phyloP scores from a whole-genome alignment of 1,140 invertebrate species.

The Drosophila paulistorum region DNA sequence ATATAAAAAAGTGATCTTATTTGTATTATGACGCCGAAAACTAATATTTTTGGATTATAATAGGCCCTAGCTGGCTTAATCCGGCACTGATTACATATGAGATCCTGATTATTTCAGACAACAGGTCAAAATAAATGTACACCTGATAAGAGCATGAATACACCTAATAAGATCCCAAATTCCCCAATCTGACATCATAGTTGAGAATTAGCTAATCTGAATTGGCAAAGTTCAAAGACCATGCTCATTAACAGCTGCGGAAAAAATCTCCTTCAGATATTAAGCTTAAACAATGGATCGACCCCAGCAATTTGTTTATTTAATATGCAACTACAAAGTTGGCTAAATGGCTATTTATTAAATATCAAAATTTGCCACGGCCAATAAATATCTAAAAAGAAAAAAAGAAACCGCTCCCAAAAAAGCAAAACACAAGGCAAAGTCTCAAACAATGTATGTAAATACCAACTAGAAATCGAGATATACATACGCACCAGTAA shows the following conservation, averaged over 20 bases:
- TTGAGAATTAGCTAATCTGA: slow-evolving; percentile 2
- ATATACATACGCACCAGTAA: slow-evolving; percentile 53
- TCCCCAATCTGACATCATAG: neutral
- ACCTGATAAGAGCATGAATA: too few species aligned
- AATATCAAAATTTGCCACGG: slow-evolving; percentile 71
- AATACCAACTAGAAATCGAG: slow-evolving; percentile 54
- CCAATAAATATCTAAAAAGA: slow-evolving; percentile 51
- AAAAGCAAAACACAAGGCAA: slow-evolving; percentile 14
- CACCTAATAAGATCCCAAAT: too few species aligned
- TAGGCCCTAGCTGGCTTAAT: too few species aligned
- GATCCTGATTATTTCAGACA: too few species aligned
- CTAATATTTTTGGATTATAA: too few species aligned
- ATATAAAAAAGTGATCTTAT: too few species aligned
- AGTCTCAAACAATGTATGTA: slow-evolving; percentile 64
- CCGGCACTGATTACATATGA: too few species aligned
- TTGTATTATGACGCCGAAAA: too few species aligned
- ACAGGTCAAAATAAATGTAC: too few species aligned
- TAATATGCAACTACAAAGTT: slow-evolving; percentile 65
- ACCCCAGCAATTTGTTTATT: slow-evolving; percentile 54
- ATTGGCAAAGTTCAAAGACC: slow-evolving; percentile 59
- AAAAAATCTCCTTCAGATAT: slow-evolving; percentile 4
- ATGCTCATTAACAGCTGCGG: slow-evolving; percentile 43
- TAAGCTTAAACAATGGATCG: slow-evolving; percentile 45
- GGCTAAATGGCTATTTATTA: slow-evolving; percentile 69
- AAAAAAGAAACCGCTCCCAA: slow-evolving; percentile 45